Conservation (phyloP, 2,888 invertebrate genomes). For the Drosophila mayaguana region DNA sequence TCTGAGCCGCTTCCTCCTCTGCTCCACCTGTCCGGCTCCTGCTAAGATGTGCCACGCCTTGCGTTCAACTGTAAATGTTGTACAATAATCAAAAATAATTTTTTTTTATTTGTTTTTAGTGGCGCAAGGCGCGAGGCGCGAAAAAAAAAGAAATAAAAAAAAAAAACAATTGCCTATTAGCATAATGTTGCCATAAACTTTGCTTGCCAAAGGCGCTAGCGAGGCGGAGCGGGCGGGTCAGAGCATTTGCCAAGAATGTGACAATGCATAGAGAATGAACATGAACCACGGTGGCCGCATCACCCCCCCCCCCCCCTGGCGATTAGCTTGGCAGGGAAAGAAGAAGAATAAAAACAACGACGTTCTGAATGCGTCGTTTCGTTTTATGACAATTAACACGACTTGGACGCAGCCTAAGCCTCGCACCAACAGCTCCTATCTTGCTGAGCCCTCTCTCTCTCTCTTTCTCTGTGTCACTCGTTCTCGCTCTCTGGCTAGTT, state of each 20-base stretch:
- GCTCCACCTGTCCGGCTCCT: background rate
- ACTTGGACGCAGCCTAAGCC: background rate
- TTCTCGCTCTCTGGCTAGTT: background rate
- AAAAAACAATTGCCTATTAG: constrained; percentile 74
- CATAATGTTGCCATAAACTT: constrained; percentile 77
- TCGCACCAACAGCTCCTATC: background rate
- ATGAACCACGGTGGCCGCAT: constrained; percentile 43
- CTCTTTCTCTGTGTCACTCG: background rate
- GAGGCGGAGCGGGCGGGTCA: background rate
- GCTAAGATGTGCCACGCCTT: background rate
- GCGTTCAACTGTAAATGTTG: constrained; percentile 74
- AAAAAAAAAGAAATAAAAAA: constrained; percentile 21
- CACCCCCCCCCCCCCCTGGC: constrained; percentile 1
- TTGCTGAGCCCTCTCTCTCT: background rate
- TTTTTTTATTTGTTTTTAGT: constrained; percentile 13
- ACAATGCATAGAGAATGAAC: constrained; percentile 49
- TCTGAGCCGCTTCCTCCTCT: background rate
- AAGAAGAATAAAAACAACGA: constrained; percentile 8
- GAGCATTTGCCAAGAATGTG: constrained; percentile 61
- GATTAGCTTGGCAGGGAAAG: background rate
- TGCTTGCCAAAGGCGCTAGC: background rate
- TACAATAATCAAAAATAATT: constrained; percentile 63
- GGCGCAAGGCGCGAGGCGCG: constrained; percentile 31
- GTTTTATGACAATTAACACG: constrained; percentile 77
- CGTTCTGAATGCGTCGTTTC: constrained; percentile 63